Conservation (phyloP, 2,888 invertebrate genomes). For the Noctua fimbriata region DNA sequence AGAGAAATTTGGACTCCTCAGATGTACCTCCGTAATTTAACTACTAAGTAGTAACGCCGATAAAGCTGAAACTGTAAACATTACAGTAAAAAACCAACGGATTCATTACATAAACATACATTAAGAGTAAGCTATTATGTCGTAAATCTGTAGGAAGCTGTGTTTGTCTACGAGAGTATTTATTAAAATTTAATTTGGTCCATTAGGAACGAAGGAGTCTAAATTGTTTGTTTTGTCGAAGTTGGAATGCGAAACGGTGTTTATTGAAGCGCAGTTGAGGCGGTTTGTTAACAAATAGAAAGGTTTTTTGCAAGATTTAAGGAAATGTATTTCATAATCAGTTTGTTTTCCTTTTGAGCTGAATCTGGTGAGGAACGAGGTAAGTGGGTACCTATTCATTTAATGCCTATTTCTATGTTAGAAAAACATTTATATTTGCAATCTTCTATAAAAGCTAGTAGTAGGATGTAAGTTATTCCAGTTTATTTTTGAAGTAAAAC, state of each 20-base stretch:
- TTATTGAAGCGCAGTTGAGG: not conserved
- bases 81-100: conserved; percentile 44
- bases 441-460: not conserved
- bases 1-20: not conserved
- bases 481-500: not conserved
- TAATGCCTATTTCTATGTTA: not conserved
- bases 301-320: not conserved
- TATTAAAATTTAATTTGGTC: conserved; percentile 60
- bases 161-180: conserved; percentile 33
- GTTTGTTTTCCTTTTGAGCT: not conserved
- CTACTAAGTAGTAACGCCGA: conserved; percentile 36
- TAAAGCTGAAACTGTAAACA: conserved; percentile 50
- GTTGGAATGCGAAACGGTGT: conserved; percentile 5
- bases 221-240: conserved; percentile 23
- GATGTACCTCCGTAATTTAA: conserved; percentile 5
- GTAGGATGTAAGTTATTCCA: not conserved
- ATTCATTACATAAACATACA: conserved; percentile 63
- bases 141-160: conserved; percentile 50
- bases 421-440: not conserved
- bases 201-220: conserved; percentile 29
- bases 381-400: not conserved
- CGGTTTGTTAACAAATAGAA: not conserved
- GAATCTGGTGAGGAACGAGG: no score
- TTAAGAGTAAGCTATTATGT: conserved; percentile 50
- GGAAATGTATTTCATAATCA: not conserved